A percentile compares a stretch with the other conserved stretches of the same genome.
Evolutionary conservation across 2,888 invertebrate species (phyloP).

Genomic region (Toxonevra muliebris): DNA sequence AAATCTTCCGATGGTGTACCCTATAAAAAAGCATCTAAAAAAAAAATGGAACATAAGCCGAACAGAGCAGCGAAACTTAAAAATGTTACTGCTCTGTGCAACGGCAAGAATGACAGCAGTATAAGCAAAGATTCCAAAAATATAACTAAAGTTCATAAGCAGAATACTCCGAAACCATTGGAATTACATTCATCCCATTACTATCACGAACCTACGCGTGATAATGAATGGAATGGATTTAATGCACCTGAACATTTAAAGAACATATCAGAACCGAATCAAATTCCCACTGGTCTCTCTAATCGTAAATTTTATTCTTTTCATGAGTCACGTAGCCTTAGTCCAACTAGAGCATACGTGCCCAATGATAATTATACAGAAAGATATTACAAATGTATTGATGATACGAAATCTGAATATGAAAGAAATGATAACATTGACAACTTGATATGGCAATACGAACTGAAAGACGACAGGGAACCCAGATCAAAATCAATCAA

Average conservation of each 20-base stretch:
- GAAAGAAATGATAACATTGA: constrained; percentile 60
- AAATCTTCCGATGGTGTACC: constrained; percentile 38
- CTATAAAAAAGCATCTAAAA: neutral
- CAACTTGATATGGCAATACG: constrained; percentile 61
- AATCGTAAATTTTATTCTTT: constrained; percentile 74
- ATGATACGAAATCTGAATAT: constrained; percentile 51
- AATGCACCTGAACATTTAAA: too few species aligned
- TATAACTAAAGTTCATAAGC: neutral
- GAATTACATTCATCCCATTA: constrained; percentile 6
- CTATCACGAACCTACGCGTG: constrained; percentile 65
- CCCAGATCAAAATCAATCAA: constrained; percentile 66
- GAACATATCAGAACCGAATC: constrained; percentile 64
- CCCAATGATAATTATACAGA: constrained; percentile 3
- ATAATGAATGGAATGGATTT: too few species aligned
- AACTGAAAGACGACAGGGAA: constrained; percentile 72
- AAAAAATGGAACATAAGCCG: neutral
- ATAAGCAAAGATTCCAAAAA: neutral
- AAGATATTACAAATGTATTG: neutral
- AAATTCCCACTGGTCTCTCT: constrained; percentile 65
- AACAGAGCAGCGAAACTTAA: neutral
- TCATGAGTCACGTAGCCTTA: constrained; percentile 65
- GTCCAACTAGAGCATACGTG: constrained; percentile 40
- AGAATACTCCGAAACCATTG: neutral
- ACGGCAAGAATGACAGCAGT: constrained; percentile 2
- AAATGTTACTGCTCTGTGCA: neutral